phyloP scores from a whole-genome alignment of 2,113 vertebrate genomes.

The Diphyllodes magnificus region DNA sequence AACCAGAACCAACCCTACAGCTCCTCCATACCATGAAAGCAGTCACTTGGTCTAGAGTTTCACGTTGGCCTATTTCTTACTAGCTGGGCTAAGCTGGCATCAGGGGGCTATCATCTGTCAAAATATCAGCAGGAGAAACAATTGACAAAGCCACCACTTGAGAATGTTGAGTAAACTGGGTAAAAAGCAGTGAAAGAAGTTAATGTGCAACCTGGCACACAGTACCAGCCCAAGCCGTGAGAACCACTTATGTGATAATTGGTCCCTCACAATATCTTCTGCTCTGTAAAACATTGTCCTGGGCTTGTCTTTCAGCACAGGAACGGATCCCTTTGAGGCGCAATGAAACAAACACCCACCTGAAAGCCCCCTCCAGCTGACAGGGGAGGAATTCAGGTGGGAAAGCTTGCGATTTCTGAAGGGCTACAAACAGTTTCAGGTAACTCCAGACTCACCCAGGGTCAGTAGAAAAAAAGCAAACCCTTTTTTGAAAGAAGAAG shows the following conservation, averaged over 20 bases:
- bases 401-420: conserved; percentile 69
- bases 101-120: conserved; percentile 77
- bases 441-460: conserved; percentile 70
- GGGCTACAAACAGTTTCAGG: conserved; percentile 62
- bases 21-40: conserved; percentile 32
- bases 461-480: neutral
- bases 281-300: conserved; percentile 73
- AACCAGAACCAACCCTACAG: neutral
- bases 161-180: conserved; percentile 73
- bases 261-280: conserved; percentile 70
- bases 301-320: conserved; percentile 81
- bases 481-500: conserved; percentile 63
- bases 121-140: conserved; percentile 77
- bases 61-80: conserved; percentile 66
- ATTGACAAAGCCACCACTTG: conserved; percentile 83
- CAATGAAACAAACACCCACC: conserved; percentile 74
- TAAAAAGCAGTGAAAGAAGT: conserved; percentile 77
- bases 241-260: conserved; percentile 80
- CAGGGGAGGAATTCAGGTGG: conserved; percentile 71
- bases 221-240: conserved; percentile 76
- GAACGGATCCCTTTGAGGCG: conserved; percentile 75
- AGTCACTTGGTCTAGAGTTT: conserved; percentile 66
- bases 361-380: conserved; percentile 49
- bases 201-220: conserved; percentile 81
- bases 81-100: conserved; percentile 69